Evolutionary conservation across 2,113 vertebrate species (phyloP).

Genomic region (Caretta caretta): DNA sequence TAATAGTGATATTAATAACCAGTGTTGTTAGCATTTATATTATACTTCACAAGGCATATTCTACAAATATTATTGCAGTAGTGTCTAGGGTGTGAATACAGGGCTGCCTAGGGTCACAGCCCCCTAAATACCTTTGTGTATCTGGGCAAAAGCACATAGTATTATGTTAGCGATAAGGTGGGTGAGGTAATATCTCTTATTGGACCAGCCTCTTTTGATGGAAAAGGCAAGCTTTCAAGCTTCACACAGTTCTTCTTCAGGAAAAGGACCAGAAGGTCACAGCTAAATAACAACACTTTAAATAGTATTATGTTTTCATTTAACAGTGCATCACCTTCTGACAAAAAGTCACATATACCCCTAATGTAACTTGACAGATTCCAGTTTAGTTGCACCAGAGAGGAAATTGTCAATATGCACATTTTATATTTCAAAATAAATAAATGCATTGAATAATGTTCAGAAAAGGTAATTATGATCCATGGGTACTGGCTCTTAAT

Average conservation of each 20-base stretch:
- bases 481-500: rapidly evolving
- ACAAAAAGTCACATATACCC: neutral
- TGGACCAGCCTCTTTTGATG: neutral
- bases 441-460: neutral
- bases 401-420: neutral
- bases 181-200: neutral
- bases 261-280: neutral
- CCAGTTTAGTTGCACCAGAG: neutral
- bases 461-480: neutral
- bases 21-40: neutral
- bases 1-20: neutral
- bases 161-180: neutral
- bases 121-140: neutral
- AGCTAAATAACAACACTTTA: conserved; percentile 2
- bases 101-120: neutral
- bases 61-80: neutral
- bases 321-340: neutral
- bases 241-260: neutral
- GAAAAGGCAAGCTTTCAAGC: neutral
- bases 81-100: neutral
- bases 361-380: neutral
- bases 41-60: neutral
- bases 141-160: neutral
- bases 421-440: neutral
- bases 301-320: neutral